These are phyloP conservation scores for Protodeltote pygarga DNA, from an alignment of 2,888 invertebrate genomes.

Conservation along the genomic window DNA sequence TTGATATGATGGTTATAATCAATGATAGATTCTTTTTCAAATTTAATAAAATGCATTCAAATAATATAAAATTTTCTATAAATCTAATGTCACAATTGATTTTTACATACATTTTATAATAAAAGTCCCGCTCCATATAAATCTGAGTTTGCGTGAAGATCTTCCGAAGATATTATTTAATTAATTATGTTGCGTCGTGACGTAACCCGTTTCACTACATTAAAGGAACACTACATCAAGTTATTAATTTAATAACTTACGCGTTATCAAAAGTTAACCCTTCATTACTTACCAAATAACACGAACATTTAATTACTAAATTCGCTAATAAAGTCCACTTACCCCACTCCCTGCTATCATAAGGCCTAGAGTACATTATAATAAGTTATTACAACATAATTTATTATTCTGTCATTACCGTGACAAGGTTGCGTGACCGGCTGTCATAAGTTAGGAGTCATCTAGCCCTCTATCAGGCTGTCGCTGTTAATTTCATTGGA, in stretches of 20 bases:
- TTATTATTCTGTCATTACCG: conserved; percentile 85
- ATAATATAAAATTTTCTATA: too few species aligned
- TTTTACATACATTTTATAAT: too few species aligned
- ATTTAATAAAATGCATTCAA: too few species aligned
- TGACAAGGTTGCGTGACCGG: conserved; percentile 79
- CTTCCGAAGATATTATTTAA: not conserved
- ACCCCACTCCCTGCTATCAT: conserved; percentile 72
- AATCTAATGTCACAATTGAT: too few species aligned
- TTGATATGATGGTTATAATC: too few species aligned
- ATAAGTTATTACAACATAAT: conserved; percentile 85
- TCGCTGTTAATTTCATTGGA: conserved; percentile 82
- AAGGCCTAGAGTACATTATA: conserved; percentile 78
- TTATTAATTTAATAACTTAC: conserved; percentile 34
- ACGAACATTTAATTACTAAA: conserved; percentile 72
- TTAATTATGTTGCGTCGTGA: not conserved
- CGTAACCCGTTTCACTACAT: conserved; percentile 7
- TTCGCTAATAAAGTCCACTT: conserved; percentile 75
- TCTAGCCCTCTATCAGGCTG: conserved; percentile 59
- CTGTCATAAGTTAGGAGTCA: conserved; percentile 79
- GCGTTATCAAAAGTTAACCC: conserved; percentile 61
- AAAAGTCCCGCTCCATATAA: too few species aligned
- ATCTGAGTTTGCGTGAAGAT: not conserved
- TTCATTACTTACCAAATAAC: conserved; percentile 64
- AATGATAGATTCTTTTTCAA: too few species aligned
- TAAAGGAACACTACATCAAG: conserved; percentile 5